phyloP scores from a whole-genome alignment of 2,113 vertebrate species.

The Eudyptes chrysolophus region DNA sequence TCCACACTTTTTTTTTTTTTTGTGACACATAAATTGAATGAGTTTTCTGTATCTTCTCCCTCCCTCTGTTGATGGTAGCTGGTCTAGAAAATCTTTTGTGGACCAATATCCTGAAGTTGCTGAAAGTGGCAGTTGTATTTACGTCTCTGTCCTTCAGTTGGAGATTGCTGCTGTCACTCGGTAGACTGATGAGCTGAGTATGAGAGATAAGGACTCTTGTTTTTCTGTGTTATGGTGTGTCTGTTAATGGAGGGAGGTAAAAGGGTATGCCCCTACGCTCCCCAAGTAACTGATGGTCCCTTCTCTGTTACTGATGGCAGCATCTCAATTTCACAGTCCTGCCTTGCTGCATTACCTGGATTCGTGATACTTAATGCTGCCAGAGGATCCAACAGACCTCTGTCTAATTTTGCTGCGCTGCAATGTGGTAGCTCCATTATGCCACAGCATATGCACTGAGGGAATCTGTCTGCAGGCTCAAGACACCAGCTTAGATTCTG shows the following conservation, averaged over 20 bases:
- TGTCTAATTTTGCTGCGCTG: not conserved
- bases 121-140: not conserved
- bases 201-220: not conserved
- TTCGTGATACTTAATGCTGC: not conserved
- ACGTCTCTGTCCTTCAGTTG: not conserved
- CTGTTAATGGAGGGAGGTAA: not conserved
- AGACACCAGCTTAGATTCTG: not conserved
- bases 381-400: not conserved
- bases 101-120: not conserved
- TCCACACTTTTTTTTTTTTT: not conserved
- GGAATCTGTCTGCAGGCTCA: not conserved
- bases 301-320: not conserved
- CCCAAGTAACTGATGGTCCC: not conserved
- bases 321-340: not conserved
- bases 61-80: not conserved
- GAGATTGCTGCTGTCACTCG: not conserved
- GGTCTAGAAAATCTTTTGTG: not conserved
- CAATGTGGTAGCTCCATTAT: rapidly evolving
- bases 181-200: not conserved
- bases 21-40: not conserved
- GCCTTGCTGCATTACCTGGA: not conserved
- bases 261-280: not conserved
- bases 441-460: not conserved
- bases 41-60: not conserved
- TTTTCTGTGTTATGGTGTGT: not conserved